A percentile compares a stretch with the other conserved stretches of the same genome.
These are phyloP conservation scores for Labia minor DNA, from an alignment of 2,888 invertebrate species.

Conservation along the genomic window DNA sequence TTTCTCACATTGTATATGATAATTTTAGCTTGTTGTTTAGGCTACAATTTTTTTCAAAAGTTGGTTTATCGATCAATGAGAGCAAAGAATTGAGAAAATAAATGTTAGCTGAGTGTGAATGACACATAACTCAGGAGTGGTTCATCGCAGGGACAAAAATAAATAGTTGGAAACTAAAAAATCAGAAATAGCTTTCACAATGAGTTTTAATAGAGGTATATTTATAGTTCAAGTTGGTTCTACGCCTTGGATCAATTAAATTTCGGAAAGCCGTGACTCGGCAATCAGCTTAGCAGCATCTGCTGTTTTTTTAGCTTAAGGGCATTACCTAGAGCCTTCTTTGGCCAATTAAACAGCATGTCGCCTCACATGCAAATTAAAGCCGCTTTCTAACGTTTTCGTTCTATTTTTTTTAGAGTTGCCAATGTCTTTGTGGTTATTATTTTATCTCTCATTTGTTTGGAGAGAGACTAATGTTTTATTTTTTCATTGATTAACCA, in stretches of 20 bases:
- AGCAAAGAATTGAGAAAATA: not conserved
- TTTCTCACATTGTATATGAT: not conserved
- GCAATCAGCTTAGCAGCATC: not conserved
- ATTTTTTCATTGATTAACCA: not conserved
- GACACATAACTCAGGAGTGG: constrained; percentile 2
- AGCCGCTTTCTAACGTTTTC: not conserved
- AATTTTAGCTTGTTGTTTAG: not conserved
- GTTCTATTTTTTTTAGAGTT: not conserved
- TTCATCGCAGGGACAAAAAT: not conserved
- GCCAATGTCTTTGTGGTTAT: not conserved
- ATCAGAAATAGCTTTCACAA: not conserved
- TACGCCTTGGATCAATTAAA: not conserved
- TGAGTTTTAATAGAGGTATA: not conserved
- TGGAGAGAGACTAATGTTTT: not conserved
- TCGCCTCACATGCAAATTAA: not conserved
- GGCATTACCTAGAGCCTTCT: not conserved
- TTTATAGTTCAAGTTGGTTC: not conserved
- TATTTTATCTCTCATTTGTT: not conserved
- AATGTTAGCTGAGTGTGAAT: constrained; percentile 3
- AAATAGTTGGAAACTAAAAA: not conserved
- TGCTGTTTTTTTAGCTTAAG: not conserved
- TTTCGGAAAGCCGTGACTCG: not conserved
- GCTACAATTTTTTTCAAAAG: not conserved
- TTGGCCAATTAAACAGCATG: not conserved
- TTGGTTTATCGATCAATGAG: not conserved